A percentile compares a stretch with the other conserved stretches of the same genome.
Conservation (phyloP, 2,797 vertebrate genomes). For the Gambelia wislizenii region DNA sequence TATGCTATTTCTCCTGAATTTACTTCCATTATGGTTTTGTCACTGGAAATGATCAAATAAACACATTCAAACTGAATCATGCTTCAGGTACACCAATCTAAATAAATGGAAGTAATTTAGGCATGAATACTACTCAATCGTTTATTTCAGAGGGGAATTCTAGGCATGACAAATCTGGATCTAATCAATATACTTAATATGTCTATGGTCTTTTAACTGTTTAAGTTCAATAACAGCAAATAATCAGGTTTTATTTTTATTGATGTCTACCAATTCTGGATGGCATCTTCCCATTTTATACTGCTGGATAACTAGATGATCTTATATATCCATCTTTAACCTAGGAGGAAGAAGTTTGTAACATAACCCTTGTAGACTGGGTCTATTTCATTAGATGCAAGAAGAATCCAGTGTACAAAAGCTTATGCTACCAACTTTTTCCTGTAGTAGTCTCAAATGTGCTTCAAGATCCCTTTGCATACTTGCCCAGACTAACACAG, state of each 20-base stretch:
- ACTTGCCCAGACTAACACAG: no score
- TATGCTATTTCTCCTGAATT: neutral
- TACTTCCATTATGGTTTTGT: neutral
- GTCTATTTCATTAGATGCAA: no score
- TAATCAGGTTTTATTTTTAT: neutral
- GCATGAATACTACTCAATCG: neutral
- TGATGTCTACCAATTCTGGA: no score
- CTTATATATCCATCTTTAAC: neutral
- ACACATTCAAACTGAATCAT: neutral
- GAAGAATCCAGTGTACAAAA: no score
- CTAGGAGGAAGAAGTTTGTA: neutral
- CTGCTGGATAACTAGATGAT: neutral
- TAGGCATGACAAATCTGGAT: neutral
- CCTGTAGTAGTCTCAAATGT: no score
- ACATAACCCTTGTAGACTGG: no score
- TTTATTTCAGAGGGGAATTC: neutral
- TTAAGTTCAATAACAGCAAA: neutral
- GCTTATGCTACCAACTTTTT: no score
- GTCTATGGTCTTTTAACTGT: neutral
- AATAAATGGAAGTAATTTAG: neutral
- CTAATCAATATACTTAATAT: neutral
- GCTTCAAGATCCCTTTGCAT: no score
- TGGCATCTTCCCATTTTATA: neutral
- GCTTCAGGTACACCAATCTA: neutral
- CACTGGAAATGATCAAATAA: neutral